Percentiles rank a stretch among this genome's conserved stretches.
Conservation (phyloP, 53 echinoderm and acorn worm genomes). For the Mesocentrotus franciscanus region DNA sequence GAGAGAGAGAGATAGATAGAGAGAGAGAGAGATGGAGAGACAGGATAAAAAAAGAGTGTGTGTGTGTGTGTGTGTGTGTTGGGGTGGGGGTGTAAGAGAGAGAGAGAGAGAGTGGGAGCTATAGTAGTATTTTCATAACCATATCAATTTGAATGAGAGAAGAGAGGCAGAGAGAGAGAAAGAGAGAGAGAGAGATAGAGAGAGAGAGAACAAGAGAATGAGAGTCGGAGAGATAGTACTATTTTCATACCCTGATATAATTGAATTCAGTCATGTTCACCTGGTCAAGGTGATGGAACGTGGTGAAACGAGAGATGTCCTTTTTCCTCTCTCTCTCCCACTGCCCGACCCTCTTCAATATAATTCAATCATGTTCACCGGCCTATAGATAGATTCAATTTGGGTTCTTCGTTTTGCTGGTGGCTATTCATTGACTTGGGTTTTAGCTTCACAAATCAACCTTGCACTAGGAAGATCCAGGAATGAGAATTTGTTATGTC, state of each 20-base stretch:
- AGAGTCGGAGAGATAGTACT: not conserved
- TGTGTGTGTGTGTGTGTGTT: no score
- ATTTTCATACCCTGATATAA: conserved; percentile 35
- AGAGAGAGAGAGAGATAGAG: conserved; percentile 22
- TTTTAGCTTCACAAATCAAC: not conserved
- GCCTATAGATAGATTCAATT: conserved; percentile 18
- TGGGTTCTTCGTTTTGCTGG: not conserved
- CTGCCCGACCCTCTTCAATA: not conserved
- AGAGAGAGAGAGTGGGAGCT: not conserved
- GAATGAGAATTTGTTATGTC: not conserved
- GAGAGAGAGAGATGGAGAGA: not conserved
- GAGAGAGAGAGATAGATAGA: not conserved
- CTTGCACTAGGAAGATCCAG: not conserved
- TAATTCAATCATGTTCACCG: conserved; percentile 34
- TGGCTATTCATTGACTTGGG: not conserved
- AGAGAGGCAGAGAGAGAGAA: not conserved
- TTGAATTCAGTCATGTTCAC: conserved; percentile 55
- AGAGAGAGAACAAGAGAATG: not conserved
- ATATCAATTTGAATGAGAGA: not conserved
- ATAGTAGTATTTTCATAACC: not conserved
- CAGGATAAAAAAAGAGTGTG: no score
- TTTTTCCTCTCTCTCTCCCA: not conserved
- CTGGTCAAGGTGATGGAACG: conserved; percentile 46
- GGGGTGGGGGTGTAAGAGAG: no score
- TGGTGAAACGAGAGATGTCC: conserved; percentile 50